A percentile compares a stretch with the other conserved stretches of the same genome.
These are phyloP conservation scores for Procambarus clarkii DNA, from an alignment of 1,140 invertebrate species.

Conservation along the genomic window DNA sequence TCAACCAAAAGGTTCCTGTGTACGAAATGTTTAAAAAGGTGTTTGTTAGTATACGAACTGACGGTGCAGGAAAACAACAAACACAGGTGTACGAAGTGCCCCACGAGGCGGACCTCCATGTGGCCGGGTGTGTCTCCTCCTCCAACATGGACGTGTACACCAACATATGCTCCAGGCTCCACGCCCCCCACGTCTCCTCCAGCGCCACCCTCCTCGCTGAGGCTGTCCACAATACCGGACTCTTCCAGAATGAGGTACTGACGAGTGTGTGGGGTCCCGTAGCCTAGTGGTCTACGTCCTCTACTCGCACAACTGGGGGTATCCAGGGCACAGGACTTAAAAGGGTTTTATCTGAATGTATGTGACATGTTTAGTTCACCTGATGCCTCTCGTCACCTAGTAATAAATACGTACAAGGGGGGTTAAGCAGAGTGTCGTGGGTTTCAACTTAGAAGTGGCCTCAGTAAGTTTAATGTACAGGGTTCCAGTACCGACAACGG, in stretches of 20 bases:
- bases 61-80: no score
- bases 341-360: background rate
- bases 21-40: no score
- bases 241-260: constrained; percentile 1
- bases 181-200: background rate
- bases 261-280: background rate
- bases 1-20: no score
- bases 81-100: background rate
- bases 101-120: background rate
- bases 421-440: background rate
- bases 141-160: constrained; percentile 11
- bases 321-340: background rate
- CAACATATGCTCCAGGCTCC: background rate
- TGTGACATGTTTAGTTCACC: background rate
- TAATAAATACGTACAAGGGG: background rate
- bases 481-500: no score
- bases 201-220: background rate
- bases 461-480: no score
- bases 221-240: background rate
- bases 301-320: background rate
- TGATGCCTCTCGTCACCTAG: background rate
- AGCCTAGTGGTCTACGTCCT: no score
- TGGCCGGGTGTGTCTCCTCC: background rate
- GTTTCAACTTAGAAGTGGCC: no score
- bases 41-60: no score